Base-by-base conservation (phyloP, 2,888 invertebrate genomes). In the Cataglyphis rosenhaueri region DNA sequence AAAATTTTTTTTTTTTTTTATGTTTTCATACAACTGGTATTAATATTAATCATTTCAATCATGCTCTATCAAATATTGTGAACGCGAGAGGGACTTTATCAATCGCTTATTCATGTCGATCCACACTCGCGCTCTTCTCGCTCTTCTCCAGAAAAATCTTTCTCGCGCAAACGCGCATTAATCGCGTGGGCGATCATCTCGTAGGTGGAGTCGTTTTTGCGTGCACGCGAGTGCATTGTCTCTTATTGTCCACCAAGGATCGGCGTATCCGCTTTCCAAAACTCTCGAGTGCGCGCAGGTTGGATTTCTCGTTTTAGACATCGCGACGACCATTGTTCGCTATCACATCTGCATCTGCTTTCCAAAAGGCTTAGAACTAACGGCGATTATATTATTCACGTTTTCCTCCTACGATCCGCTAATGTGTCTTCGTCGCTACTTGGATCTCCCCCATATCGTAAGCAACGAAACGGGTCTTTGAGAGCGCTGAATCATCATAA, bases 191-290 rank as follows among this genome's bases (percentile, higher is more conserved):
- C 83, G 91, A 48, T 52, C 79, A 68, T 79, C 79, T 87, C 85
- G 89, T 89, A 88, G 89, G 91, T 87, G 91, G 87, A 85, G 84
- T 62, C 81, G 83, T 85, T 89, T 86, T 85, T 87, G 85, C 84
- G 84, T 84, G 84, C 87, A 86, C 86, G 90, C 87, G 86, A 86
- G 65, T 85, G 83, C 86, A 89, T 90, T 90, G 91, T 90, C 88
- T 85, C 74, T 82, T 81, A 78, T 55, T 87, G 84, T 88, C 85
- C 90, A 70, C 83, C 76, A 52, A 52, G 74, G 81, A 84, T 88
- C 81, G 71, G 79, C 61, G 78, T 81, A 81, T 82, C 83, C 84
- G 82, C 86, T 86, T 88, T 86, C 89, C 83, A 79, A 86, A 85
- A 83, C 70, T 70, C 79, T 81, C 81, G 78, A 76, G 44, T 35